A percentile compares a stretch with the other conserved stretches of the same genome.
Evolutionary conservation across 2,113 vertebrate species (phyloP).

Genomic region (Lamprologus callipterus): DNA sequence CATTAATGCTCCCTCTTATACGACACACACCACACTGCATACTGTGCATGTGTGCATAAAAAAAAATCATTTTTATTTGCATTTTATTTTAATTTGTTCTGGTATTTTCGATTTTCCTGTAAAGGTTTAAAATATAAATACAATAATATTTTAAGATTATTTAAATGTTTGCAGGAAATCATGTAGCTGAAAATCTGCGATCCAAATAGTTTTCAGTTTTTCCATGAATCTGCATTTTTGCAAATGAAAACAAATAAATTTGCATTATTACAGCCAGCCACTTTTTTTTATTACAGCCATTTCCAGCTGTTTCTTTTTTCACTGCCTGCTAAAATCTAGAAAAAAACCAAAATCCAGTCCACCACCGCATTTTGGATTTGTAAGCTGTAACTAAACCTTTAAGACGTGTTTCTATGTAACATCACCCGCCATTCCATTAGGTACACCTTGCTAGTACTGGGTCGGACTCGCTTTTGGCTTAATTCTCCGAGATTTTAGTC

Average conservation of each 20-base stretch:
- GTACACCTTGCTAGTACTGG: not conserved
- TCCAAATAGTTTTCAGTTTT: not conserved
- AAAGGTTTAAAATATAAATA: not conserved
- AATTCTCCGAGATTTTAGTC: not conserved
- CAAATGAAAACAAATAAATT: not conserved
- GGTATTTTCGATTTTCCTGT: not conserved
- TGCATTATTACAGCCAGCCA: not conserved
- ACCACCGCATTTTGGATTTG: not conserved
- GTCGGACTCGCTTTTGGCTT: not conserved
- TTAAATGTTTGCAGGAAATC: not conserved
- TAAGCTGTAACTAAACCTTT: not conserved
- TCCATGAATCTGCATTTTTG: not conserved
- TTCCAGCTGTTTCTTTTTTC: not conserved
- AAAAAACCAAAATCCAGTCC: accelerated
- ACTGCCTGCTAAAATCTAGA: not conserved
- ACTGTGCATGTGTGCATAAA: not conserved
- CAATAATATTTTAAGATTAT: not conserved
- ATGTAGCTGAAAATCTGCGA: not conserved
- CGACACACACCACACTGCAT: not conserved
- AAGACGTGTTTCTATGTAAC: not conserved
- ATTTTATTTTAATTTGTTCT: accelerated
- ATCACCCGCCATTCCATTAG: not conserved
- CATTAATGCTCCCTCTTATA: not conserved
- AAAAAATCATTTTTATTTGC: not conserved
- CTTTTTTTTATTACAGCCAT: not conserved